phyloP scores from a whole-genome alignment of 2,888 invertebrate species.

The Eremobia ochroleuca region DNA sequence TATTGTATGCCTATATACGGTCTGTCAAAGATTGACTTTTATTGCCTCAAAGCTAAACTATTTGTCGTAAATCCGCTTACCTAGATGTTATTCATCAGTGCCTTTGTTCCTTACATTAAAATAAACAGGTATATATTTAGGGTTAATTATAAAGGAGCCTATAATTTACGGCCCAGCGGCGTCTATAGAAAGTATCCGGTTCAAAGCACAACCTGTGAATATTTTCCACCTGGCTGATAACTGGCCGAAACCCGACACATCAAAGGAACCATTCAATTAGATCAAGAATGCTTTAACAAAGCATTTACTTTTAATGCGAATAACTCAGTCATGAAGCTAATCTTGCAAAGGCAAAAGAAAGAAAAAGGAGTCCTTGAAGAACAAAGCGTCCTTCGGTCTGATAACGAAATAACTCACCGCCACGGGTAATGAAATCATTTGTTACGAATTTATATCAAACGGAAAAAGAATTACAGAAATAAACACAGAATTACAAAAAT shows the following conservation, averaged over 20 bases:
- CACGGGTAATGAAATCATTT: not conserved
- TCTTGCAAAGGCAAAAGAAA: conserved; percentile 20
- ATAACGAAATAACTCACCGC: conserved; percentile 5
- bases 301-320: conserved; percentile 19
- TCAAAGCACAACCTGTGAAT: conserved; percentile 71
- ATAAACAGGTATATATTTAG: not conserved
- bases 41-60: conserved; percentile 7
- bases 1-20: conserved; percentile 41
- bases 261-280: conserved; percentile 71
- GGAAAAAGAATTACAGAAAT: not conserved
- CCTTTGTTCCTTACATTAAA: not conserved
- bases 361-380: not conserved
- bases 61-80: not conserved
- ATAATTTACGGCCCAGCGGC: conserved; percentile 58
- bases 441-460: not conserved
- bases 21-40: conserved; percentile 9
- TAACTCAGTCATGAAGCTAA: not conserved
- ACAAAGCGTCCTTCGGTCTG: conserved; percentile 22
- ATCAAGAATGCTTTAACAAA: conserved; percentile 48
- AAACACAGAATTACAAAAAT: not conserved
- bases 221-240: conserved; percentile 71
- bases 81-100: not conserved
- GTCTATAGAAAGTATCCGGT: conserved; percentile 66
- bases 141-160: conserved; percentile 43
- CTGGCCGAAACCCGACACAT: conserved; percentile 64